phyloP scores from a whole-genome alignment of 2,113 vertebrate species.

The Myanophis thanlyinensis region DNA sequence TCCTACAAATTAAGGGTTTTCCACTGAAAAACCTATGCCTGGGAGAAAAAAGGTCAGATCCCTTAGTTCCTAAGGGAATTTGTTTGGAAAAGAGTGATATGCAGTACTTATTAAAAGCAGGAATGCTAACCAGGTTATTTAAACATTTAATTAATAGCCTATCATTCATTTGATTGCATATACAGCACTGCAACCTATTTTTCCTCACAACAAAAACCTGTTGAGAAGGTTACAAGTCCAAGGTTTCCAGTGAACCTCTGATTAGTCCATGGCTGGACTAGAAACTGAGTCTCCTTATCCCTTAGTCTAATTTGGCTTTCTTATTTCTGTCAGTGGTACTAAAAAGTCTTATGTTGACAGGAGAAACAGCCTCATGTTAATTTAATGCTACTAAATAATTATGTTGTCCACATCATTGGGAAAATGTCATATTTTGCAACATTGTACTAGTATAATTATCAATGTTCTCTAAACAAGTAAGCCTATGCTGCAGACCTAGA shows the following conservation, averaged over 20 bases:
- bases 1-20: background rate
- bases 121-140: background rate
- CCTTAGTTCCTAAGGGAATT: background rate
- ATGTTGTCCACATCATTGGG: background rate
- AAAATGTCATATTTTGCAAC: background rate
- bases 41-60: background rate
- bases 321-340: background rate
- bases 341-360: background rate
- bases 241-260: background rate
- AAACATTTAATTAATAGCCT: background rate
- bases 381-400: background rate
- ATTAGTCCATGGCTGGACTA: background rate
- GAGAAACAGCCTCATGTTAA: background rate
- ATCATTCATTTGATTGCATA: background rate
- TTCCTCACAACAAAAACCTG: background rate
- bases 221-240: background rate
- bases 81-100: background rate
- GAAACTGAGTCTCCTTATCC: background rate
- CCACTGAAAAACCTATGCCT: background rate
- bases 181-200: background rate
- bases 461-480: background rate
- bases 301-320: background rate
- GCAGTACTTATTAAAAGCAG: background rate
- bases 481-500: background rate
- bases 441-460: background rate